phyloP scores from a whole-genome alignment of 1,140 invertebrate species.

The Aphaenogaster ashmeadi region DNA sequence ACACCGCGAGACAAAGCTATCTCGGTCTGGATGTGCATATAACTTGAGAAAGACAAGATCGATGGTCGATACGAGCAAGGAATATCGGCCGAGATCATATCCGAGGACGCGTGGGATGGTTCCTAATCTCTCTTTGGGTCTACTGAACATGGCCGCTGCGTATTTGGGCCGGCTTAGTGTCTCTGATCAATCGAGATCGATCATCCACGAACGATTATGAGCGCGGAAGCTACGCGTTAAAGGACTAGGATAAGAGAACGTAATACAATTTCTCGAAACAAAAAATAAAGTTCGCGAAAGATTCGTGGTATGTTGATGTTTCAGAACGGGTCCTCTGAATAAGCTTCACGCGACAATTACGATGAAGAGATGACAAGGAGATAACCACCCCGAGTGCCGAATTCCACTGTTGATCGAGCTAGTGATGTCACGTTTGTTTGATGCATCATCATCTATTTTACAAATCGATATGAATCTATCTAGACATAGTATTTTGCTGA shows the following conservation, averaged over 20 bases:
- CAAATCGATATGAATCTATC: conserved; percentile 79
- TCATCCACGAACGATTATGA: conserved; percentile 63
- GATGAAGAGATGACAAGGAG: conserved; percentile 72
- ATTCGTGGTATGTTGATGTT: background rate
- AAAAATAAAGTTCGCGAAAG: conserved; percentile 20
- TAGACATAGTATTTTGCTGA: conserved; percentile 63
- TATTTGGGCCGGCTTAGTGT: conserved; percentile 71
- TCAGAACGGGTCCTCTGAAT: background rate
- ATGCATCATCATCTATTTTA: conserved; percentile 77
- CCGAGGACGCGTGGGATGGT: conserved; percentile 66
- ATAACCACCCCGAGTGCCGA: conserved; percentile 80
- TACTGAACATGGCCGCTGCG: conserved; percentile 64
- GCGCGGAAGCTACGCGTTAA: conserved; percentile 16
- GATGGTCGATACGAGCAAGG: conserved; percentile 40
- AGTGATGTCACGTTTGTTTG: conserved; percentile 80
- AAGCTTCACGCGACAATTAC: conserved; percentile 41
- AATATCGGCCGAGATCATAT: conserved; percentile 68
- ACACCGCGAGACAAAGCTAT: conserved; percentile 40
- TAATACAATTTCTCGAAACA: conserved; percentile 19
- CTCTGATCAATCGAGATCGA: conserved; percentile 40
- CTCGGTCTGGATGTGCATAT: conserved; percentile 22
- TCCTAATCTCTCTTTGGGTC: conserved; percentile 73
- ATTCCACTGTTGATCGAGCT: conserved; percentile 78
- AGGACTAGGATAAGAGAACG: conserved; percentile 9
- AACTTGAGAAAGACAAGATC: conserved; percentile 66